Base-by-base conservation (phyloP, 2,888 invertebrate species). In the Spisula subtruncata region DNA sequence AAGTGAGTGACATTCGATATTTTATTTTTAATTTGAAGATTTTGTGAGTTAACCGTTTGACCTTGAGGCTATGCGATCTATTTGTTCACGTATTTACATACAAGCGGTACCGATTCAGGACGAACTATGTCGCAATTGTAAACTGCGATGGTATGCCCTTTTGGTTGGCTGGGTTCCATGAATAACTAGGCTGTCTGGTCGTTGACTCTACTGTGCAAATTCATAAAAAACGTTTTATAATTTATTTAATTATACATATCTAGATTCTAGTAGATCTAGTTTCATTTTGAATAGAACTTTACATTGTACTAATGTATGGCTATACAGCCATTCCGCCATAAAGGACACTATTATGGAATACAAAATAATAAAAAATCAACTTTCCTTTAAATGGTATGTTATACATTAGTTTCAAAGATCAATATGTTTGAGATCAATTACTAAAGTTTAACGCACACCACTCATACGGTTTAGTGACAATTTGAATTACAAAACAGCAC, bases 1-100 rank as follows among this genome's bases (percentile, higher is more conserved):
- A 92, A 85, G 92, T 92, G 75, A 87, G 92, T 92, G 92, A 86
- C 90, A 91, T 12, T 83, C 41, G 0, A 54, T 60, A 16, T 20
- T 48, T 88, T 41, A 56, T 32, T 35, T 41, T 71, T 18, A 35
- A 5, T 35, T 51, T 29, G n/a, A 1, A 48, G 29, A 16, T 60
- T 85, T 75, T 71, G 25, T 83, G 16, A 12, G 10, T 12, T 32
- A 20, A 66, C n/a, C 41, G 32, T 75, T 83, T 87, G 91, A 91
- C 91, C 91, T 91, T 91, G 87, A 84, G n/a, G 54, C 20, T 66
- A n/a, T n/a, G n/a, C n/a, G n/a, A n/a, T n/a, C n/a, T n/a, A n/a
- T n/a, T n/a, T n/a, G 35, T 25, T 18, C 32, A 16, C 5, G 16
- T 35, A 35, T 41, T 41, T 41, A 41, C 41, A 41, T 41, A 8